These are phyloP conservation scores for Gobionotothen gibberifrons DNA, from an alignment of 2,797 vertebrate species.

Conservation along the genomic window DNA sequence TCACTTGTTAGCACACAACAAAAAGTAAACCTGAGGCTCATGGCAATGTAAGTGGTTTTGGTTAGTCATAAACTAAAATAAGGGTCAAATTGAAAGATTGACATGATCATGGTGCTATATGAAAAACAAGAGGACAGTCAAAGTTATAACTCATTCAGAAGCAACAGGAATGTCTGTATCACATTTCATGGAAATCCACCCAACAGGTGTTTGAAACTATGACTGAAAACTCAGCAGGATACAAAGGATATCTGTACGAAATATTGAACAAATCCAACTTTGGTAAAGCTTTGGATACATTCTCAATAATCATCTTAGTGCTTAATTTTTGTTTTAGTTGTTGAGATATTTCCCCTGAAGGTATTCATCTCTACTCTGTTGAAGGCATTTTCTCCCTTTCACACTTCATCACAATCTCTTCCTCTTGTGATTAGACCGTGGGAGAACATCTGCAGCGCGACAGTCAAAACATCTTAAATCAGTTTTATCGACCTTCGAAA, in stretches of 20 bases:
- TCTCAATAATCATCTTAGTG: background rate
- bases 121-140: background rate
- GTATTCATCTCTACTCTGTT: background rate
- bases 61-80: no score
- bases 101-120: background rate
- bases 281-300: background rate
- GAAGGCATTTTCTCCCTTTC: background rate
- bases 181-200: background rate
- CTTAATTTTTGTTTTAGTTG: background rate
- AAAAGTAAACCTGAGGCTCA: no score
- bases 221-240: background rate
- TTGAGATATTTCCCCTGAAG: background rate
- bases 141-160: background rate
- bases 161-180: background rate
- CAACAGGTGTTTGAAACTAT: background rate
- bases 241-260: background rate
- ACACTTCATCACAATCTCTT: background rate
- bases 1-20: no score
- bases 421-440: conserved; percentile 15
- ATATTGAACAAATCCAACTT: background rate
- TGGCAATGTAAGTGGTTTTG: no score
- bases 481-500: conserved; percentile 19
- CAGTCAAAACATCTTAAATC: conserved; percentile 52
- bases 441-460: conserved; percentile 6
- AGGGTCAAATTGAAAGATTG: no score